A percentile compares a stretch with the other conserved stretches of the same genome.
These are phyloP conservation scores for Yponomeuta evonymella DNA, from an alignment of 2,888 invertebrate genomes.

Conservation along the genomic window DNA sequence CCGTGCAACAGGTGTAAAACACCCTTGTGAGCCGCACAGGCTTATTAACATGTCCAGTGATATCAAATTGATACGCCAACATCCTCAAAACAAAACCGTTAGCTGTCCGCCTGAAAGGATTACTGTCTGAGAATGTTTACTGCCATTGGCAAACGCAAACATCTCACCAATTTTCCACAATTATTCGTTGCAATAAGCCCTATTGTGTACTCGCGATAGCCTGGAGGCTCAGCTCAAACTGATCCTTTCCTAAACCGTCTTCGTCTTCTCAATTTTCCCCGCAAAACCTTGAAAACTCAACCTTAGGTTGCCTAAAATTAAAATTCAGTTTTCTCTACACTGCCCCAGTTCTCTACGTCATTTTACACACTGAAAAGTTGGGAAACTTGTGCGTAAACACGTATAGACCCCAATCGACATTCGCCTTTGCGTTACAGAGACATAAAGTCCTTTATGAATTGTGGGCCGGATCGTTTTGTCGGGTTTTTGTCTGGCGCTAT, in stretches of 20 bases:
- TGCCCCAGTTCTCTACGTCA: slow-evolving; percentile 59
- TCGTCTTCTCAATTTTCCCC: slow-evolving; percentile 38
- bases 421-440: slow-evolving; percentile 27
- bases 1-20: no score
- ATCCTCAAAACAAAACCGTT: no score
- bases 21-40: no score
- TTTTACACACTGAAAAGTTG: slow-evolving; percentile 48
- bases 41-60: background rate
- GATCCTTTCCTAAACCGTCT: slow-evolving; percentile 62
- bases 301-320: slow-evolving; percentile 41
- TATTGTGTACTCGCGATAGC: slow-evolving; percentile 65
- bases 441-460: slow-evolving; percentile 41
- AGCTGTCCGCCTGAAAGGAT: no score
- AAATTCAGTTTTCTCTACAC: slow-evolving; percentile 50
- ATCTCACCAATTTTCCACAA: slow-evolving; percentile 58
- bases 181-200: slow-evolving; percentile 64
- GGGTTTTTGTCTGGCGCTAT: slow-evolving; percentile 63
- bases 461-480: slow-evolving; percentile 41
- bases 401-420: slow-evolving; percentile 28
- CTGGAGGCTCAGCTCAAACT: slow-evolving; percentile 57
- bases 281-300: slow-evolving; percentile 40
- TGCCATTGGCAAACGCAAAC: background rate
- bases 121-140: background rate
- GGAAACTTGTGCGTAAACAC: slow-evolving; percentile 43
- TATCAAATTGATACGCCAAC: no score